Evolutionary conservation across 2,797 vertebrate species (phyloP).

Genomic region (Coregonus suidteri): DNA sequence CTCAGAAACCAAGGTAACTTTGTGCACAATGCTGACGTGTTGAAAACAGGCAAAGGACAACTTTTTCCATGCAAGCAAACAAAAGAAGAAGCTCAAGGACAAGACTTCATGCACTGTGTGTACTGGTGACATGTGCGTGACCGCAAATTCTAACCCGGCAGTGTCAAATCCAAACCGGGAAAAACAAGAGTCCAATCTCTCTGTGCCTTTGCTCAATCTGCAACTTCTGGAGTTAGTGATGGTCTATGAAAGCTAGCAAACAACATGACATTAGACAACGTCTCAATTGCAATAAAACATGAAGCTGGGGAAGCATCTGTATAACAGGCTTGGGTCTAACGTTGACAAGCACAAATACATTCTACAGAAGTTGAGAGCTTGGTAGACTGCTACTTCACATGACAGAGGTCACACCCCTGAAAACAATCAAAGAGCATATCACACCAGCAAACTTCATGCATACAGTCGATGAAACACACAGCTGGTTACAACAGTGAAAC

Average conservation of each 20-base stretch:
- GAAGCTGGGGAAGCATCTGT: too few species aligned
- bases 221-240: not conserved
- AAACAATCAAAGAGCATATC: too few species aligned
- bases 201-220: not conserved
- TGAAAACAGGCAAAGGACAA: not conserved
- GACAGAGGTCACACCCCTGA: too few species aligned
- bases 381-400: too few species aligned
- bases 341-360: too few species aligned
- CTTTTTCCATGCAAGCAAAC: not conserved
- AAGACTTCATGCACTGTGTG: not conserved
- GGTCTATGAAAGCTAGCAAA: not conserved
- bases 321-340: too few species aligned
- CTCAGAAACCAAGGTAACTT: slow-evolving; percentile 6
- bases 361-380: too few species aligned
- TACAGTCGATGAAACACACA: too few species aligned
- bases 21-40: not conserved
- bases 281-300: too few species aligned
- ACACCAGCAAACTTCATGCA: too few species aligned
- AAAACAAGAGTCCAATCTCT: not conserved
- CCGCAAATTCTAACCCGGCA: not conserved
- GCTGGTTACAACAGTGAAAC: too few species aligned
- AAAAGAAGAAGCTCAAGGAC: not conserved
- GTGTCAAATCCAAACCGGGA: not conserved
- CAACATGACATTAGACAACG: too few species aligned
- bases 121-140: not conserved